Conservation (phyloP, 2,113 vertebrate genomes). For the Brachypteracias leptosomus region DNA sequence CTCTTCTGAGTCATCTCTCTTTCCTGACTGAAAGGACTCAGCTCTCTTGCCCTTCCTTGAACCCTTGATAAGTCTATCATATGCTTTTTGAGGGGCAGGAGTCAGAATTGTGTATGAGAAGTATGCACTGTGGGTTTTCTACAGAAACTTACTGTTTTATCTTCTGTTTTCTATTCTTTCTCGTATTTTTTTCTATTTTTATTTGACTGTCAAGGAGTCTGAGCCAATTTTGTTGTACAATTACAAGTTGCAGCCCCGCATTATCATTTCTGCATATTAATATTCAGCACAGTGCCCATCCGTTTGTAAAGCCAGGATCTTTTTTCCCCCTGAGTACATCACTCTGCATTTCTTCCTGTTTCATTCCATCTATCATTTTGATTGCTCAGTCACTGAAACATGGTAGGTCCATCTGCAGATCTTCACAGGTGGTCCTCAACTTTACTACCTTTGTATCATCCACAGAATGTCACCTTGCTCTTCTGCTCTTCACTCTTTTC, state of each 20-base stretch:
- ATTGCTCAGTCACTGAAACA: neutral
- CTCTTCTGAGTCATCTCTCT: neutral
- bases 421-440: neutral
- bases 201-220: neutral
- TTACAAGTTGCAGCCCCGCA: neutral
- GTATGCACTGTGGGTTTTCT: neutral
- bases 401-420: constrained; percentile 2
- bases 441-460: neutral
- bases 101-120: neutral
- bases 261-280: neutral
- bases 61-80: neutral
- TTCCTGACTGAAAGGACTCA: neutral
- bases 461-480: neutral
- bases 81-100: neutral
- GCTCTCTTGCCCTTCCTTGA: neutral
- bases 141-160: neutral
- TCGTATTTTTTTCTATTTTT: neutral
- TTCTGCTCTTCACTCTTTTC: neutral
- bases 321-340: neutral
- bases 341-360: neutral
- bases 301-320: neutral
- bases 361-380: neutral
- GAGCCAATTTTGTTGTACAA: neutral
- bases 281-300: neutral
- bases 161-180: neutral